These are phyloP conservation scores for Heliothis peltigera DNA, from an alignment of 2,888 invertebrate species.

Conservation along the genomic window DNA sequence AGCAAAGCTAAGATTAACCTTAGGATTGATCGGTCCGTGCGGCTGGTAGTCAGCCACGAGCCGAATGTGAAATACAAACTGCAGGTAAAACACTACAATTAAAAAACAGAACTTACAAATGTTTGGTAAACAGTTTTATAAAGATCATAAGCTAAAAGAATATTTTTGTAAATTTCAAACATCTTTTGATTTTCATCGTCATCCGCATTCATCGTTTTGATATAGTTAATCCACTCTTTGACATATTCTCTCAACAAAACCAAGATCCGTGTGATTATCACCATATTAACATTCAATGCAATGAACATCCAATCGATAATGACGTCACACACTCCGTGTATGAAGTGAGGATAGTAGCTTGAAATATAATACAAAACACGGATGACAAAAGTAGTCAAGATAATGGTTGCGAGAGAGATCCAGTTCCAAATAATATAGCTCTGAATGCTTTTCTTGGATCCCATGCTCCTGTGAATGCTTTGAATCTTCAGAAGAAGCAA, in stretches of 20 bases:
- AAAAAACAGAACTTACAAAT: background rate
- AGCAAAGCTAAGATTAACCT: too few species aligned
- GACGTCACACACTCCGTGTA: background rate
- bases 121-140: background rate
- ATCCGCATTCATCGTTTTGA: background rate
- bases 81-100: too few species aligned
- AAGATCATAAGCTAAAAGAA: background rate
- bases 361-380: background rate
- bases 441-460: constrained; percentile 6
- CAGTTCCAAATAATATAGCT: constrained; percentile 41
- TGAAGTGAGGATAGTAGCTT: background rate
- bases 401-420: constrained; percentile 9
- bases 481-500: constrained; percentile 42
- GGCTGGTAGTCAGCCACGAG: too few species aligned
- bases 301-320: background rate
- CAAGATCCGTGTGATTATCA: constrained; percentile 6
- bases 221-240: constrained; percentile 14
- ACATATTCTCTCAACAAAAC: constrained; percentile 15
- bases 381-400: constrained; percentile 4
- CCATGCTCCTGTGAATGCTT: constrained; percentile 25
- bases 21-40: too few species aligned
- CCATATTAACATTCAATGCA: constrained; percentile 13
- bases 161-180: background rate
- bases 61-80: too few species aligned
- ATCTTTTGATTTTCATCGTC: background rate